Evolutionary conservation across 2,797 vertebrate genomes (phyloP).

Genomic region (Paguma larvata): DNA sequence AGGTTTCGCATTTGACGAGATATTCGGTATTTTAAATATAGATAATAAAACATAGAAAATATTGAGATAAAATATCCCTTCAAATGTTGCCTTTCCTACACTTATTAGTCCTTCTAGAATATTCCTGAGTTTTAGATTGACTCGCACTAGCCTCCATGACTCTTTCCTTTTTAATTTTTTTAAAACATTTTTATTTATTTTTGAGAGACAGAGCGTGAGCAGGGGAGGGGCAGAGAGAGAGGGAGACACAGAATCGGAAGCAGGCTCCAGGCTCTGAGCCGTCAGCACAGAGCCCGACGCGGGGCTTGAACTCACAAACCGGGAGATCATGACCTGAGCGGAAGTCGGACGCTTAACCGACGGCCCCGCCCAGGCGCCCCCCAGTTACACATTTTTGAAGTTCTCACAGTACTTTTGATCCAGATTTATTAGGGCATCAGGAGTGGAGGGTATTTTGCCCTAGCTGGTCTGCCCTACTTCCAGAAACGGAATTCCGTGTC

Average conservation of each 20-base stretch:
- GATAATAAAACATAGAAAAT: neutral
- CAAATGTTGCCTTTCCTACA: neutral
- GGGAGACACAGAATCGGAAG: no score
- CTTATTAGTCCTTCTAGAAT: neutral
- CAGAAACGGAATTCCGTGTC: neutral
- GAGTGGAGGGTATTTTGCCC: neutral
- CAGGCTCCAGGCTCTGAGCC: no score
- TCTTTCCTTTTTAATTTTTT: neutral
- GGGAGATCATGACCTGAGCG: no score
- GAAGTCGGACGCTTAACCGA: no score
- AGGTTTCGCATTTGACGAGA: neutral
- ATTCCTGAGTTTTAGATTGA: neutral
- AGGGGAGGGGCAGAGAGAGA: no score
- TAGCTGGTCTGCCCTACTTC: neutral
- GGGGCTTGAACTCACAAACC: no score
- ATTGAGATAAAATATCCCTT: neutral
- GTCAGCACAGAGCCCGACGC: no score
- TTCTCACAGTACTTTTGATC: neutral
- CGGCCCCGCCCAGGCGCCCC: no score
- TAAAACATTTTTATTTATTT: no score
- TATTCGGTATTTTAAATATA: neutral
- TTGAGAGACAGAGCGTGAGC: no score
- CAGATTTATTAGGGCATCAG: neutral
- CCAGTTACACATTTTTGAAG: neutral
- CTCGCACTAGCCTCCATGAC: accelerated